These are phyloP conservation scores for Fulmarus glacialis DNA, from an alignment of 2,113 vertebrate genomes.

Conservation along the genomic window DNA sequence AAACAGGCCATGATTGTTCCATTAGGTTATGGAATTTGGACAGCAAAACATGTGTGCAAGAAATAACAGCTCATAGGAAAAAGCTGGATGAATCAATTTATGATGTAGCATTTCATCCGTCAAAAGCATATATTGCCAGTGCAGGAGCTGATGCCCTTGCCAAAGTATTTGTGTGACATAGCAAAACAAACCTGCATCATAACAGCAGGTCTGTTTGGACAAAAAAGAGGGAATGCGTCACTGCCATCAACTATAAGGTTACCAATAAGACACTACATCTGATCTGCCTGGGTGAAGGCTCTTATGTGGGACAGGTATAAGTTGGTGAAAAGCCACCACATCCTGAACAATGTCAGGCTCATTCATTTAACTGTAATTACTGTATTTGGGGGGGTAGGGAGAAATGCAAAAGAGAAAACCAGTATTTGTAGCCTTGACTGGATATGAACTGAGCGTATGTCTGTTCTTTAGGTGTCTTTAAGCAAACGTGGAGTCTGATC, in stretches of 20 bases:
- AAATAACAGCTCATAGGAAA: conserved; percentile 98
- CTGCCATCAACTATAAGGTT: conserved; percentile 83
- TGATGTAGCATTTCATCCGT: conserved; percentile 98
- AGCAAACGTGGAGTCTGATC: conserved; percentile 83
- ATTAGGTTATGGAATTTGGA: conserved; percentile 99
- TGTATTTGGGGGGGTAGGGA: conserved; percentile 75
- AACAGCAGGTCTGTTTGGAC: conserved; percentile 77
- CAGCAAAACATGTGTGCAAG: conserved; percentile 98
- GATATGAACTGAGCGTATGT: conserved; percentile 82
- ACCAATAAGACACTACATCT: conserved; percentile 84
- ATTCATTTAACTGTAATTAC: conserved; percentile 87
- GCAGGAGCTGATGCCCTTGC: conserved; percentile 98
- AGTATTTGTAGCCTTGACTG: conserved; percentile 85
- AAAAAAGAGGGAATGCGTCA: conserved; percentile 81
- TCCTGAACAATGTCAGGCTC: conserved; percentile 79
- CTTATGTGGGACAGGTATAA: conserved; percentile 68
- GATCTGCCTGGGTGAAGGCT: conserved; percentile 75
- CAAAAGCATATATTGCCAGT: conserved; percentile 98
- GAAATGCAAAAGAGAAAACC: conserved; percentile 71
- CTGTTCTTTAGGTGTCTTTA: conserved; percentile 83
- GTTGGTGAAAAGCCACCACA: conserved; percentile 71
- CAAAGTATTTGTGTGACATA: conserved; percentile 94
- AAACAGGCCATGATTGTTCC: conserved; percentile 97
- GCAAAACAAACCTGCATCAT: conserved; percentile 53
- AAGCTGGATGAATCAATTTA: conserved; percentile 99